These are phyloP conservation scores for Agapornis canus DNA, from an alignment of 2,797 vertebrate genomes.

Conservation along the genomic window DNA sequence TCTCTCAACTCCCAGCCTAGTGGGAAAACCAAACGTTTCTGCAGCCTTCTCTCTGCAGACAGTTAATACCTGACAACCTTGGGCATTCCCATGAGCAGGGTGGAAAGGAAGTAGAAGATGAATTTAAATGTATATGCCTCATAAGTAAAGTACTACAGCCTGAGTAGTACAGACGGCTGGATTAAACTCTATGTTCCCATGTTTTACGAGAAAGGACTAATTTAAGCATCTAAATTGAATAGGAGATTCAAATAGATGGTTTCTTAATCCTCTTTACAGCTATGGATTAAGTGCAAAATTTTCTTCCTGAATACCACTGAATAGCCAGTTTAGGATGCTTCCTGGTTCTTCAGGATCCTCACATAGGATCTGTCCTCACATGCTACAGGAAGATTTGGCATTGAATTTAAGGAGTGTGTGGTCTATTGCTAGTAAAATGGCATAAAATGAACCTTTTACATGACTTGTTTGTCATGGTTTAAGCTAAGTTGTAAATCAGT, in stretches of 20 bases:
- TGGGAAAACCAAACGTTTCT: background rate
- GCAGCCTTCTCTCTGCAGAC: background rate
- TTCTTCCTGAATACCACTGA: background rate
- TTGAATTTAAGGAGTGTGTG: background rate
- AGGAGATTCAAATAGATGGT: background rate
- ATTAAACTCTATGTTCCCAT: background rate
- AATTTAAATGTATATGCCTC: background rate
- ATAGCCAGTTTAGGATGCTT: background rate
- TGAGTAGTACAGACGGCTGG: background rate
- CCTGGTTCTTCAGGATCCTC: background rate
- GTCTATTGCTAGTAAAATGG: background rate
- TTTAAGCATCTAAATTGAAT: background rate
- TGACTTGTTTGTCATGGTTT: background rate
- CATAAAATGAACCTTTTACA: background rate
- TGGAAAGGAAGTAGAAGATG: background rate
- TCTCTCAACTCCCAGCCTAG: background rate
- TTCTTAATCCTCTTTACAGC: background rate
- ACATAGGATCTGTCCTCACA: background rate
- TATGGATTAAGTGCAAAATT: background rate
- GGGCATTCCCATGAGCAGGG: background rate
- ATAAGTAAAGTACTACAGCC: background rate
- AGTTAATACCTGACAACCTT: background rate
- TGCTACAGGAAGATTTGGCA: background rate
- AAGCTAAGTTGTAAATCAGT: no score
- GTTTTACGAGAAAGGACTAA: background rate